Percentiles rank a stretch among this genome's conserved stretches.
Conservation (phyloP, 2,888 invertebrate genomes). For the Papilio elwesi region DNA sequence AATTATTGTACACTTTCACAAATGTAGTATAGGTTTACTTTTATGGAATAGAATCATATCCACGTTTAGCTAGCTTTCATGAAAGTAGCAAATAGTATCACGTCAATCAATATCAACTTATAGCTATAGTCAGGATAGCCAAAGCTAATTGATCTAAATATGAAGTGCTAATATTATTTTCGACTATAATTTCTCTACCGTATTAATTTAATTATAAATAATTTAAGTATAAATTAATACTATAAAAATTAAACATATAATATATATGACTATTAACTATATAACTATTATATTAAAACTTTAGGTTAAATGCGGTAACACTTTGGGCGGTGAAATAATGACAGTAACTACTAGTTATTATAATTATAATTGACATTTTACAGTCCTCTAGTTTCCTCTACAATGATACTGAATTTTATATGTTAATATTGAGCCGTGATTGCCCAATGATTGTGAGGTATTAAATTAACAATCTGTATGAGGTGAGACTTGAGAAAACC, state of each 20-base stretch:
- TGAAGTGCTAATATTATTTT: background rate
- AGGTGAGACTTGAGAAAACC: background rate
- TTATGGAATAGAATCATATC: no score
- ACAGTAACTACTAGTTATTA: background rate
- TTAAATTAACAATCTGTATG: no score
- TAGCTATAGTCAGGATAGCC: no score
- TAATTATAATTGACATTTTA: slow-evolving; percentile 21
- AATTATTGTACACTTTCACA: no score
- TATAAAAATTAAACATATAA: slow-evolving; percentile 2
- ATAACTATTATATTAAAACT: background rate
- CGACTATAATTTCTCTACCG: background rate
- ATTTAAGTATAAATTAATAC: background rate
- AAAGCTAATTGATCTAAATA: no score
- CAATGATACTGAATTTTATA: background rate
- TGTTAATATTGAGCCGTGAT: no score
- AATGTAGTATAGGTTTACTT: no score
- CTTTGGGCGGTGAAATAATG: slow-evolving; percentile 2
- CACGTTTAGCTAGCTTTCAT: no score
- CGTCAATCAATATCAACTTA: no score
- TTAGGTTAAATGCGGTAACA: background rate
- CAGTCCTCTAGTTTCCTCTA: background rate
- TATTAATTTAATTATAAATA: background rate
- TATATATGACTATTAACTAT: background rate
- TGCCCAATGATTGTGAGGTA: no score
- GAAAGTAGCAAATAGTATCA: no score